Conservation (phyloP, 2,888 invertebrate species). For the Cactoblastis cactorum region DNA sequence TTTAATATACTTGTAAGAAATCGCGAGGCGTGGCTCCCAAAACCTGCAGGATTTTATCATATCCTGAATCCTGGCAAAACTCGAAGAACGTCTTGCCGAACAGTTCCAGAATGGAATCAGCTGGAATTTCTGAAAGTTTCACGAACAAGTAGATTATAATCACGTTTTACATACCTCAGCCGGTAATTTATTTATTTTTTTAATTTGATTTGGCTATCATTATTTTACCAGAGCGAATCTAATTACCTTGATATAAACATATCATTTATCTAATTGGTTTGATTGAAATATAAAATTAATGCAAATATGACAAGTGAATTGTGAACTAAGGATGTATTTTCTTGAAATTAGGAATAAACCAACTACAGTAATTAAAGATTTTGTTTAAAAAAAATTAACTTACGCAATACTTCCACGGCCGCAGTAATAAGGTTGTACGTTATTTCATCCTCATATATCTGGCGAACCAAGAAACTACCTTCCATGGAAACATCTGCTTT, state of each 20-base stretch:
- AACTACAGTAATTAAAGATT: too few relatives aligned
- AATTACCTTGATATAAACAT: too few relatives aligned
- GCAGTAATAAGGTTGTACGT: constrained; percentile 96
- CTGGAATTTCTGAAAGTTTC: constrained; percentile 87
- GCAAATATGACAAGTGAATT: too few relatives aligned
- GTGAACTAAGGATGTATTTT: too few relatives aligned
- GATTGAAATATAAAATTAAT: too few relatives aligned
- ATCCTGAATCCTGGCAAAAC: constrained; percentile 98
- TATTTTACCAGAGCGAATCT: too few relatives aligned
- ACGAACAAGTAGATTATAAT: constrained; percentile 12
- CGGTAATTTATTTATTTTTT: too few relatives aligned
- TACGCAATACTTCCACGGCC: constrained; percentile 94
- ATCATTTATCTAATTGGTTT: too few relatives aligned
- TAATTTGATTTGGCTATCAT: too few relatives aligned
- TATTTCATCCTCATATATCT: constrained; percentile 96
- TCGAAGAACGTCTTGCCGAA: constrained; percentile 98
- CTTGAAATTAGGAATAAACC: too few relatives aligned
- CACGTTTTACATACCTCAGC: not conserved
- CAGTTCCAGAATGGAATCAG: constrained; percentile 91
- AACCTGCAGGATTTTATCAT: constrained; percentile 96
- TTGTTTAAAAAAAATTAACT: constrained; percentile 66
- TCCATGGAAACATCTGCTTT: constrained; percentile 96
- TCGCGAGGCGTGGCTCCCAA: constrained; percentile 96
- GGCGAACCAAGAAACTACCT: constrained; percentile 95
- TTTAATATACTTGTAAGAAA: constrained; percentile 86